Evolutionary conservation across 2,797 vertebrate species (phyloP), one percentile per base, ranked within the genome.

Genomic region (Myotis myotis): DNA sequence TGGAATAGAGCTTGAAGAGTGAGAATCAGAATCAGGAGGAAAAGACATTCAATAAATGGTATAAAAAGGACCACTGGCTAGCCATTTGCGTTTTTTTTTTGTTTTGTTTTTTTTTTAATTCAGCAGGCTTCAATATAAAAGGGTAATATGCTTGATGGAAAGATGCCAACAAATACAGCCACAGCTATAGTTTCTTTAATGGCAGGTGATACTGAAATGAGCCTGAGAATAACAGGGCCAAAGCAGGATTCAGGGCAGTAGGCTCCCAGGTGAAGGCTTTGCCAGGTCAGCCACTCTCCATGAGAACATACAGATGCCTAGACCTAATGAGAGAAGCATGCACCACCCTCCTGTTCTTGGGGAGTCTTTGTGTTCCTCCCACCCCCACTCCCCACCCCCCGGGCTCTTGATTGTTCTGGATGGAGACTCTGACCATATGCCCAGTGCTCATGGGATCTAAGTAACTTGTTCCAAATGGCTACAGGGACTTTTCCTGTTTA

Each of bases 121-220:
- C 12, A 87, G 25, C 71, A 64, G 38, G 47, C 36, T 83, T 36
- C 71, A 70, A 78, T 44, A 75, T 3, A 60, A 64, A 76, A 78
- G n/a, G 7, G 20, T 71, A 47, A 64, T 83, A 28, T 57, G 4
- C 38, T 71, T 49, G 30, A 91, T 12, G n/a, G 23, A 82, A 89
- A 89, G 41, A 36, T 1, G 1, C 23, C 53, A 74, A 81, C 12
- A 75, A 85, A 93, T 36, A 68, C 12, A 95, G 28, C 28, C 74
- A 88, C 89, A 19, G 16, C 76, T 49, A 49, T 16, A 33, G 23
- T 55, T 87, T 81, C 9, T 74, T 95, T 70, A 76, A 90, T 5
- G 28, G 74, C 30, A 76, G 68, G 6, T 51, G 23, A 53, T 71
- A 44, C 36, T 78, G 44, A 91, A 83, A 71, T 20, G n/a, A 19